Base-by-base conservation (phyloP, 2,113 vertebrate genomes). In the Prunella fulvescens region DNA sequence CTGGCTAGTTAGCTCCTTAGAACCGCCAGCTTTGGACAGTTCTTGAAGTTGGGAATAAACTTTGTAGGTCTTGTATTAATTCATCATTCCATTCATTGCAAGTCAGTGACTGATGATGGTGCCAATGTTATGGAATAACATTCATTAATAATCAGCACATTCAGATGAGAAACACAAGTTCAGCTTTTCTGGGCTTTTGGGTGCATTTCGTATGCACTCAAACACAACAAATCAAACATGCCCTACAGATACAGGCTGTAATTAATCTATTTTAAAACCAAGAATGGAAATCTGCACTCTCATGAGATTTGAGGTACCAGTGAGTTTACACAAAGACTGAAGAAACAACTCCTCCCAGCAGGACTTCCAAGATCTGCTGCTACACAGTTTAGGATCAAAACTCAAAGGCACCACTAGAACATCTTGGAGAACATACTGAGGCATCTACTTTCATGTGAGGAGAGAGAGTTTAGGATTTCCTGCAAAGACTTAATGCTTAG, bases 111-210 rank as follows among this genome's bases (percentile, higher is more conserved):
- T 81, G 86, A 95, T 74, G 82, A 58, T 4, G 13, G 53, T 88
- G 86, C 80, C 88, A 94, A 56, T 26, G 37, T 31, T 79, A 78
- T 5, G 5, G 48, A 92, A 76, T 37, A 95, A 74, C 64, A 45
- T 42, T 74, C 88, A 96, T 96, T 93, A 96, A 95, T 96, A 96
- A 95, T 45, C 56, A 74, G 69, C 64, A 78, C 28, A 88, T 95
- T 56, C 69, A 95, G 56, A 51, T 67, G 76, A 77, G 82, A 88
- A 95, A 84, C 3, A 0, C 58, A 76, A 69, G 12, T 60, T 72
- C 7, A 6, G 88, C 42, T 37, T 71, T 42, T 80, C 35, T 62
- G 71, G 93, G 82, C 56, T n/a, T 20, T 23, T 71, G 48, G 31
- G 53, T 53, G 13, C 48, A 78, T 53, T 42, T 19, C 13, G 2